These are phyloP conservation scores for Coccyzus lansbergi DNA, from an alignment of 2,797 vertebrate species.

Conservation along the genomic window DNA sequence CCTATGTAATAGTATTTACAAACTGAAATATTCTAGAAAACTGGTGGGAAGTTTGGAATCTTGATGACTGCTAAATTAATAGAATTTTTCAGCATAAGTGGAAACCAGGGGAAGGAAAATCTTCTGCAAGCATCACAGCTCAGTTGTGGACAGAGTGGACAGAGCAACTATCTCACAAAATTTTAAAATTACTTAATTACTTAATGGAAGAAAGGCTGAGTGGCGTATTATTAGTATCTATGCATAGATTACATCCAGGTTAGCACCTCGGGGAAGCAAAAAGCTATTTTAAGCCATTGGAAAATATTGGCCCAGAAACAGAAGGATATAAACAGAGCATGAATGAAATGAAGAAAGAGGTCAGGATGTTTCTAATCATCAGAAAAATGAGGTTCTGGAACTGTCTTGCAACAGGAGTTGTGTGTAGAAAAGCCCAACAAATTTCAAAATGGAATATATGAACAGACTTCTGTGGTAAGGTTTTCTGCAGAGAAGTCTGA, in stretches of 20 bases:
- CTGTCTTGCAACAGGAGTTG: background rate
- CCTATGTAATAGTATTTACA: background rate
- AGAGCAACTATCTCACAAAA: background rate
- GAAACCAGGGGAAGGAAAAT: background rate
- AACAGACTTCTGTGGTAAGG: background rate
- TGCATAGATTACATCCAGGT: background rate
- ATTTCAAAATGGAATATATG: background rate
- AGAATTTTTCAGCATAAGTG: conserved; percentile 11
- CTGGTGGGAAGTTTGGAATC: background rate
- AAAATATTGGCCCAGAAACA: background rate
- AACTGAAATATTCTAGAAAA: background rate
- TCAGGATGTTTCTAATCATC: background rate
- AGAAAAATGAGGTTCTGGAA: background rate
- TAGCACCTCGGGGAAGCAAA: background rate
- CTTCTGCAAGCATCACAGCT: background rate
- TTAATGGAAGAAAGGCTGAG: background rate
- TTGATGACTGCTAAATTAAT: background rate
- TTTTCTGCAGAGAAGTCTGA: background rate
- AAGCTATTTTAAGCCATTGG: conserved; percentile 12
- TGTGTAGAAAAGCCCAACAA: background rate
- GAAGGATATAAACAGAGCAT: conserved; percentile 10
- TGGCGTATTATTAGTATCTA: background rate
- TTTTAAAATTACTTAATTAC: background rate
- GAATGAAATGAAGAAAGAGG: background rate
- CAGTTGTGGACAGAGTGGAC: background rate